Evolutionary conservation across 2,888 invertebrate genomes (phyloP).

Genomic region (Hypomecis punctinalis): DNA sequence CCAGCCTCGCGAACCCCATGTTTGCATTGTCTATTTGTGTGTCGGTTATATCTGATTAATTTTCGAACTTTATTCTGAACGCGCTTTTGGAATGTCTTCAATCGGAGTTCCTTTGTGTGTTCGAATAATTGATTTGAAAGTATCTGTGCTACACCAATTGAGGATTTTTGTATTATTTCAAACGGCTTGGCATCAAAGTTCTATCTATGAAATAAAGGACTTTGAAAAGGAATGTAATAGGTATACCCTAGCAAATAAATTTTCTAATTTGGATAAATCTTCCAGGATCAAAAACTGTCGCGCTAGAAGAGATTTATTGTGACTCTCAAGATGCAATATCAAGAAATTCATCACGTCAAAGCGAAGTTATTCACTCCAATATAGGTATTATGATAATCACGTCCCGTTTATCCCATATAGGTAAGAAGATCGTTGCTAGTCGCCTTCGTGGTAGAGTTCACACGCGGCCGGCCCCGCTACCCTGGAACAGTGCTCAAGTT

Average conservation of each 20-base stretch:
- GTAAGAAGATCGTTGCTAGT: conserved; percentile 36
- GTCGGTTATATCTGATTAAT: conserved; percentile 44
- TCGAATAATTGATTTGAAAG: too few species aligned
- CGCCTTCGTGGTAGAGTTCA: conserved; percentile 53
- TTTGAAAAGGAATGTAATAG: too few species aligned
- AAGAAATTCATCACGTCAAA: conserved; percentile 28
- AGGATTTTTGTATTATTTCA: too few species aligned
- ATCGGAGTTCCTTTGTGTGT: conserved; percentile 6
- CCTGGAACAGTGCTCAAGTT: conserved; percentile 19
- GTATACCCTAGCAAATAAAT: too few species aligned
- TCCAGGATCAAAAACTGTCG: background rate
- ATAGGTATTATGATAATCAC: conserved; percentile 42
- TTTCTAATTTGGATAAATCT: background rate
- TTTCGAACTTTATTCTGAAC: conserved; percentile 29
- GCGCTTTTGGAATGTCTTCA: conserved; percentile 11
- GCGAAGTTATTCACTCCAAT: conserved; percentile 39
- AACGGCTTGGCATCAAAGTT: too few species aligned
- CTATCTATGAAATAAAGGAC: too few species aligned
- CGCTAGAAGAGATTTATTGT: background rate
- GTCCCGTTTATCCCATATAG: conserved; percentile 40
- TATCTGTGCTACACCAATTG: too few species aligned
- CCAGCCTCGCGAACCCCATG: conserved; percentile 36
- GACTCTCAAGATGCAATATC: conserved; percentile 17
- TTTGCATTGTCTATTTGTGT: conserved; percentile 56
- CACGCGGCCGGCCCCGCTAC: conserved; percentile 60